Base-by-base conservation (phyloP, 2,888 invertebrate species). In the Xestia c-nigrum region DNA sequence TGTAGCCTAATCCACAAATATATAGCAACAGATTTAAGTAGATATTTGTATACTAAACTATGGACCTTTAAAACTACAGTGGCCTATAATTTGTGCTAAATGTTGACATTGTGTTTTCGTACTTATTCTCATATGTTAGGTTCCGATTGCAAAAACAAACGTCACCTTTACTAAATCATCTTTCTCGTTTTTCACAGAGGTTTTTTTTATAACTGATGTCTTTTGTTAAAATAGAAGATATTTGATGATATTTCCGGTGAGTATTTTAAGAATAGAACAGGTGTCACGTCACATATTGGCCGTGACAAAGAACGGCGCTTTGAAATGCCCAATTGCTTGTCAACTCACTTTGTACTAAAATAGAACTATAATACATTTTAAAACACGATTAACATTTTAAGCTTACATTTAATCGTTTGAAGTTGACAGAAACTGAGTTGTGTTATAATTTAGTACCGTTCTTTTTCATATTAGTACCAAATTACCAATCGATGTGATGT, bases 281-380 rank as follows among this genome's bases (percentile, higher is more conserved):
- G 4, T 59, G 24, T 40, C 61, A 81, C 46, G 24, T 40, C 61
- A 81, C 46, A 19, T 3, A 75, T 80, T 66, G 76, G 19, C 50
- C 14, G 21, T 75, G 59, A 61, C 52, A 76, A 59, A 47, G 14
- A 73, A 74, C 43, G 10, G 14, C 24, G 24, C 19, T 47, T 61
- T 14, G 40, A 19, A 40, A 75, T 24, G 76, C 59, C 24, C 80
- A 46, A 80, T 66, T 65, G 31, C 52, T 66, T 52, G 52, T 59
- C 76, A 31, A 47, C 40, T 80, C 31, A 61, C 16, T 50, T 21
- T 43, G 57, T 43, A 65, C 50, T 59, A 59, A 79, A 72, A 50
- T 64, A 52, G 9, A n/a, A 12, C 43, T n/a, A 16, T 9, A n/a
- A 47, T 19, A n/a, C 14, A 14, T 31, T 72, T 55, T 1, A 24